Evolutionary conservation across 2,113 vertebrate genomes (phyloP), one percentile per base, ranked within the genome.

Genomic region (Periophthalmodon schlosseri): DNA sequence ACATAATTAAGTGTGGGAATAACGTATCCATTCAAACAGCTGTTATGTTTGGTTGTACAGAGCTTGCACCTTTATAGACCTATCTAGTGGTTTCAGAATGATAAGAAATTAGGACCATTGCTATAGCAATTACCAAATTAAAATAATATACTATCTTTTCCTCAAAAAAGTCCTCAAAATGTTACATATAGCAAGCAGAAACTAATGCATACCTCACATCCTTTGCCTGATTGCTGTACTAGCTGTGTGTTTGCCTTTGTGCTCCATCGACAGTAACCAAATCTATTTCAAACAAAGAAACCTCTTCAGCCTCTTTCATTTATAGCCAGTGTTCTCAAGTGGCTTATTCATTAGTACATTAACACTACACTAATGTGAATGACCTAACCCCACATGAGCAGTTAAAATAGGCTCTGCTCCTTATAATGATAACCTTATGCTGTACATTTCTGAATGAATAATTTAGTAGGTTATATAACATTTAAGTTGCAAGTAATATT

Each of bases 251-350:
- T 75, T 67, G 73, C 72, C 78, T 78, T 82, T 86, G 86, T 87
- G 56, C 68, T 57, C 74, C 39, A 56, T 24, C 12, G 44, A 75
- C 68, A 67, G 72, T 28, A 7, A 70, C 21, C 16, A 80, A 74
- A 87, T 79, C 83, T 11, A 18, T 39, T 36, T 11, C 54, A 82
- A 60, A 92, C 91, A 93, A 93, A 90, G 87, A 60, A 74, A 58
- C 71, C 84, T 69, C 85, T 91, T 91, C 75, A 85, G 68, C 46
- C 58, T 64, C 47, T 64, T 84, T 65, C 63, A 67, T 83, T 86
- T 77, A 75, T 77, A 87, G 77, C 74, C 81, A 76, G 68, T 80
- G 28, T 54, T 75, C 82, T 89, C 86, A 78, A 91, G 87, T 67
- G 81, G 64, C 56, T 23, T 21, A 83, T 72, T 79, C 56, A 61